A percentile compares a stretch with the other conserved stretches of the same genome.
phyloP scores from a whole-genome alignment of 2,888 invertebrate genomes.

The Chloromyia formosa region DNA sequence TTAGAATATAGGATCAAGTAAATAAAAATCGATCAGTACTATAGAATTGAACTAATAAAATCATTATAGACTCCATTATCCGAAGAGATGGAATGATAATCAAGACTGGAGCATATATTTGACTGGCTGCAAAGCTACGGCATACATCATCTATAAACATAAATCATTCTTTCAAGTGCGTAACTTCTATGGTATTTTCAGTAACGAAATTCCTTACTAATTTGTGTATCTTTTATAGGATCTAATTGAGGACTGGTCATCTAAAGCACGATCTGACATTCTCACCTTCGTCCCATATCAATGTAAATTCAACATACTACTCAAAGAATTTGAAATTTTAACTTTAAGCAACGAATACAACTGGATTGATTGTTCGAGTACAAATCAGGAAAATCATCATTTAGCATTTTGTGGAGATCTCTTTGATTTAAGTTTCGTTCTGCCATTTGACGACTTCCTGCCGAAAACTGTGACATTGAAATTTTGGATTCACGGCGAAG shows the following conservation, averaged over 20 bases:
- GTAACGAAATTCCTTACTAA: too few species aligned
- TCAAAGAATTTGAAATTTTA: slow-evolving; percentile 95
- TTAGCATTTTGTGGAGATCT: slow-evolving; percentile 94
- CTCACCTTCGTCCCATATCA: slow-evolving; percentile 96
- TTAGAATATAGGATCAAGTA: slow-evolving; percentile 89
- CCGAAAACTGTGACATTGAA: slow-evolving; percentile 88
- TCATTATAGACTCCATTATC: slow-evolving; percentile 73
- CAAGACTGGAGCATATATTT: slow-evolving; percentile 93
- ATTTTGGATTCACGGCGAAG: slow-evolving; percentile 95
- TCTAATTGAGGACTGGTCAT: slow-evolving; percentile 96
- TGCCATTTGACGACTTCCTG: slow-evolving; percentile 94
- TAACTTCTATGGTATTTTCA: neutral
- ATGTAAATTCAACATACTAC: slow-evolving; percentile 88
- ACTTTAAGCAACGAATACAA: slow-evolving; percentile 96
- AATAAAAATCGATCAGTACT: neutral
- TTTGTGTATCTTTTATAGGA: slow-evolving; percentile 66
- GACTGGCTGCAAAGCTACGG: slow-evolving; percentile 93
- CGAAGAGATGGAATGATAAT: slow-evolving; percentile 94
- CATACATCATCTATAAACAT: slow-evolving; percentile 91
- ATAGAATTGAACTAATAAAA: neutral
- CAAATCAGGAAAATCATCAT: slow-evolving; percentile 94
- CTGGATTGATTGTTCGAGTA: slow-evolving; percentile 98
- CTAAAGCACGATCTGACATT: slow-evolving; percentile 91
- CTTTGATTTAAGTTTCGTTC: slow-evolving; percentile 90
- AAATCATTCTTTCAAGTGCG: slow-evolving; percentile 87